These are phyloP conservation scores for Thunnus albacares DNA, from an alignment of 2,797 vertebrate genomes.

Conservation along the genomic window DNA sequence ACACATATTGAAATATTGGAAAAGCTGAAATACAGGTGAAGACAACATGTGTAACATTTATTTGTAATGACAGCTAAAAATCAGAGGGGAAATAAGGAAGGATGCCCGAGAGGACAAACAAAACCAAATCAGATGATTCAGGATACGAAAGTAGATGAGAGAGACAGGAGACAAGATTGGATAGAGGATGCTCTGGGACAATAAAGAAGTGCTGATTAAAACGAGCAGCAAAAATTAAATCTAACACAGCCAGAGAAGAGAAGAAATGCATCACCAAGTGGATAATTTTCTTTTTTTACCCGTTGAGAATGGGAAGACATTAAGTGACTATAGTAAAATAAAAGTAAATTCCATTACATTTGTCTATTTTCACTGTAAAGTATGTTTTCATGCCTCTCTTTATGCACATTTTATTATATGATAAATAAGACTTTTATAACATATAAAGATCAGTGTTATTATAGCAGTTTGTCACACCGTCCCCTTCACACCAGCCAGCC, in stretches of 20 bases:
- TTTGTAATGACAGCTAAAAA: neutral
- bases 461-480: neutral
- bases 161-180: neutral
- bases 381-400: conserved; percentile 9
- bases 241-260: neutral
- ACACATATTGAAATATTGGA: neutral
- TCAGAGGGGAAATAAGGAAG: neutral
- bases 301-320: conserved; percentile 9
- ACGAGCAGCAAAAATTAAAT: neutral
- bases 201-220: conserved; percentile 31
- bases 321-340: neutral
- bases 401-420: neutral
- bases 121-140: neutral
- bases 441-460: conserved; percentile 27
- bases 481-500: neutral
- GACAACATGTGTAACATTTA: neutral
- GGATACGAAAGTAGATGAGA: neutral
- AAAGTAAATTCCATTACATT: neutral
- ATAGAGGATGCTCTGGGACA: conserved; percentile 19
- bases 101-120: neutral
- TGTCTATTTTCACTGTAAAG: neutral
- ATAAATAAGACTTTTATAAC: neutral
- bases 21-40: neutral
- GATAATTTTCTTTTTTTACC: conserved; percentile 24
- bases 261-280: conserved; percentile 41